Percentiles rank a stretch among this genome's conserved stretches.
Conservation (phyloP, 2,888 invertebrate species). For the Scaptomyza parva region DNA sequence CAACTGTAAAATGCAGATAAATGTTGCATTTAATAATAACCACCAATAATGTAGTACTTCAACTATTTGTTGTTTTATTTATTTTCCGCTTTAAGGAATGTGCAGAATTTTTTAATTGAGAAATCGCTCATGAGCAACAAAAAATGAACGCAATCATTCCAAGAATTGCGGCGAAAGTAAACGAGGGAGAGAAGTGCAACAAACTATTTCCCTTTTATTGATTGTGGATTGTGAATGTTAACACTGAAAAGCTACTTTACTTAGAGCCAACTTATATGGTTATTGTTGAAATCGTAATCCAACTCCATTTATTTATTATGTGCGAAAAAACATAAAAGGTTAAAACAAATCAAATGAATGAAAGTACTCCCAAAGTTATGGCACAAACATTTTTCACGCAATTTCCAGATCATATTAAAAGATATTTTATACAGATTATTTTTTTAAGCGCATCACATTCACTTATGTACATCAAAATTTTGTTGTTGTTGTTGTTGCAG, state of each 20-base stretch:
- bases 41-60: slow-evolving; percentile 30
- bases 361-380: not conserved
- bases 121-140: slow-evolving; percentile 18
- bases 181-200: not conserved
- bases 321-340: no score
- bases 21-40: slow-evolving; percentile 31
- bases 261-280: no score
- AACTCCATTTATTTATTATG: no score
- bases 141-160: slow-evolving; percentile 15
- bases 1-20: slow-evolving; percentile 21
- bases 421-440: not conserved
- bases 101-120: slow-evolving; percentile 29
- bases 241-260: no score
- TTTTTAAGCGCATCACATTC: slow-evolving; percentile 21
- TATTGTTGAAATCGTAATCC: no score
- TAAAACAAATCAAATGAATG: no score
- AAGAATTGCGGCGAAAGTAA: not conserved
- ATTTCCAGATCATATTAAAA: slow-evolving; percentile 19
- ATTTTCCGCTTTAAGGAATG: not conserved
- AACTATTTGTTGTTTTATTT: not conserved
- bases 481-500: no score
- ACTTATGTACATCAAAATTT: slow-evolving; percentile 12
- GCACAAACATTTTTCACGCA: not conserved
- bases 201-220: not conserved
- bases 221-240: no score